These are phyloP conservation scores for Epizoanthus scotinus DNA, from an alignment of 92 coral and sea anemone genomes.

Conservation along the genomic window DNA sequence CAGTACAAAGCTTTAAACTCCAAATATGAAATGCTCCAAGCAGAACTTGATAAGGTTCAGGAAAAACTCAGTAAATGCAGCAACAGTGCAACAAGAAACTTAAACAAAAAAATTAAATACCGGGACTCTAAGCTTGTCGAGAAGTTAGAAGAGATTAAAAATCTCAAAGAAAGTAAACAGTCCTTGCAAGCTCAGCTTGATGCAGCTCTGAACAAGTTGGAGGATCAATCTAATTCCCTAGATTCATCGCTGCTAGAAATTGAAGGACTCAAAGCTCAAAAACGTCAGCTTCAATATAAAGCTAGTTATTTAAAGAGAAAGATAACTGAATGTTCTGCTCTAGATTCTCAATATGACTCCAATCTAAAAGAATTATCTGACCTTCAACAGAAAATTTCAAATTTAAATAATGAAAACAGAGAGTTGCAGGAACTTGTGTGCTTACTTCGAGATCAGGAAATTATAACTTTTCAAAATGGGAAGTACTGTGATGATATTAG, in stretches of 20 bases:
- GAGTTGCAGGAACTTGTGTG: too few relatives aligned
- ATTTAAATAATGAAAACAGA: too few relatives aligned
- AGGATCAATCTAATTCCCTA: not conserved
- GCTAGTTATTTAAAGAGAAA: too few relatives aligned
- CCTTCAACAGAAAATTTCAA: too few relatives aligned
- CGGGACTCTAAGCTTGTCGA: not conserved
- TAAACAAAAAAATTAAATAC: not conserved
- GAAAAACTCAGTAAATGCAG: not conserved
- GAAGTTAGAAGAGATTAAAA: not conserved
- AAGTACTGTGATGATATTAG: too few relatives aligned
- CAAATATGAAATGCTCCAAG: constrained; percentile 7
- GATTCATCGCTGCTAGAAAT: not conserved
- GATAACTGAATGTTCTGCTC: too few relatives aligned
- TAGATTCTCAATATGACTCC: too few relatives aligned
- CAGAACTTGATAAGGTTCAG: not conserved
- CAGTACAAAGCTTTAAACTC: not conserved
- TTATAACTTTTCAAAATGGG: too few relatives aligned
- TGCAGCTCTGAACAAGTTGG: not conserved
- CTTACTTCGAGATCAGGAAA: too few relatives aligned
- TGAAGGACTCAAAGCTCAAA: not conserved
- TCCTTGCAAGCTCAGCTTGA: not conserved
- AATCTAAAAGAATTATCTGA: too few relatives aligned
- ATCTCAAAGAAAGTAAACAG: not conserved
- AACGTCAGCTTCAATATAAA: too few relatives aligned
- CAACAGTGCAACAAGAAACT: not conserved